These are phyloP conservation scores for Dendroctonus valens DNA, from an alignment of 1,140 invertebrate species.

Conservation along the genomic window DNA sequence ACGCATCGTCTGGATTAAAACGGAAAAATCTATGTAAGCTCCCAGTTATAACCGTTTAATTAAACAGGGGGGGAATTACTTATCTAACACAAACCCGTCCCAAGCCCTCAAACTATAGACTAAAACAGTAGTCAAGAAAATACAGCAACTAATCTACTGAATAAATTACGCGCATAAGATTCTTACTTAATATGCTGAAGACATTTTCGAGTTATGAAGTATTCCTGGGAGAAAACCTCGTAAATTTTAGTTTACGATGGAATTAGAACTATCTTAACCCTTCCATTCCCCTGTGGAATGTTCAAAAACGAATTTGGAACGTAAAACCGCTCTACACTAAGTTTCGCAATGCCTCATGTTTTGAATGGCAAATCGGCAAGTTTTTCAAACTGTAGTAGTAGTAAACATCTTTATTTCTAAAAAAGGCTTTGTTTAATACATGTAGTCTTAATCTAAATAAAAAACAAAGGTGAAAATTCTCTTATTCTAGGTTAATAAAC, in stretches of 20 bases:
- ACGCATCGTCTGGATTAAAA: not conserved
- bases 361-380: not conserved
- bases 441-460: too few relatives aligned
- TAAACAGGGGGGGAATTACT: not conserved
- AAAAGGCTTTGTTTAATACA: too few relatives aligned
- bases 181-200: constrained; percentile 29
- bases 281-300: constrained; percentile 17
- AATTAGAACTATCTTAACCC: constrained; percentile 28
- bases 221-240: constrained; percentile 21
- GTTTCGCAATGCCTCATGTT: constrained; percentile 8
- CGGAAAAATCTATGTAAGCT: not conserved
- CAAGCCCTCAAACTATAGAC: too few relatives aligned
- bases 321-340: constrained; percentile 13
- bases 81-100: not conserved
- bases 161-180: constrained; percentile 26
- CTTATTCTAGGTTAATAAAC: too few relatives aligned
- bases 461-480: too few relatives aligned
- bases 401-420: too few relatives aligned
- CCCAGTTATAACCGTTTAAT: constrained; percentile 1
- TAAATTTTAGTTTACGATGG: constrained; percentile 26
- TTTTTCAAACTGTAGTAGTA: not conserved
- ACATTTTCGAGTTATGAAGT: constrained; percentile 27
- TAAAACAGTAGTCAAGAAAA: not conserved
- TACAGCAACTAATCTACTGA: constrained; percentile 16
- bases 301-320: constrained; percentile 16